Evolutionary conservation across 2,888 invertebrate genomes (phyloP), one percentile per base, ranked within the genome.

Genomic region (Craniophora ligustri): DNA sequence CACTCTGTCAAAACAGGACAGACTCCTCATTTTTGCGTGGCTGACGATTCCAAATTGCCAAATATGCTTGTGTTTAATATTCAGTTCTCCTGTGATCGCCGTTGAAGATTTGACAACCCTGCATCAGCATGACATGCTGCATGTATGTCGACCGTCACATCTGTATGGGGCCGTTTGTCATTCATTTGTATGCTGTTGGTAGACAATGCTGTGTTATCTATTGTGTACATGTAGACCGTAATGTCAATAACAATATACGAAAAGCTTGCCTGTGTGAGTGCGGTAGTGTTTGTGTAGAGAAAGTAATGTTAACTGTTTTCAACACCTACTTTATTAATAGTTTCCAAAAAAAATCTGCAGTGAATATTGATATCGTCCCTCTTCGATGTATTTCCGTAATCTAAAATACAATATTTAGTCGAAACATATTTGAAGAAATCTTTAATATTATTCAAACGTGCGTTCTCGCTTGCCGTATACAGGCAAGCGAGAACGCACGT

Each of bases 201-300:
- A 79, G 76, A 67, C 65, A 64, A 56, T 54, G 47, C 55, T 62
- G 58, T 77, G 83, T 87, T 89, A 87, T 88, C 86, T 86, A 84
- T 87, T 87, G 87, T 89, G 83, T 86, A 67, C 80, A 87, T 85
- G 83, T 82, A 72, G 75, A 80, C 84, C 79, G 83, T 79, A 81
- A 81, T 81, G 83, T 78, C 79, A 80, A 83, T 84, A 84, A 79
- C 74, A 78, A 79, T 76, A 72, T 65, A 50, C 46, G 42, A 49
- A 26, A 40, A 31, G 42, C 15, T 49, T 61, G 48, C 13, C 23
- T 68, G 57, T 67, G 42, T 62, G 51, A 2, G 48, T 41, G 16
- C 32, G 15, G n/a, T 16, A 39, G 35, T 15, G 35, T 19, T 41
- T 47, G 15, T 47, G 11, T 49, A 15, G 45, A 56, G 72, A 76